Conservation (phyloP, 2,113 vertebrate genomes). For the Uria lomvia region DNA sequence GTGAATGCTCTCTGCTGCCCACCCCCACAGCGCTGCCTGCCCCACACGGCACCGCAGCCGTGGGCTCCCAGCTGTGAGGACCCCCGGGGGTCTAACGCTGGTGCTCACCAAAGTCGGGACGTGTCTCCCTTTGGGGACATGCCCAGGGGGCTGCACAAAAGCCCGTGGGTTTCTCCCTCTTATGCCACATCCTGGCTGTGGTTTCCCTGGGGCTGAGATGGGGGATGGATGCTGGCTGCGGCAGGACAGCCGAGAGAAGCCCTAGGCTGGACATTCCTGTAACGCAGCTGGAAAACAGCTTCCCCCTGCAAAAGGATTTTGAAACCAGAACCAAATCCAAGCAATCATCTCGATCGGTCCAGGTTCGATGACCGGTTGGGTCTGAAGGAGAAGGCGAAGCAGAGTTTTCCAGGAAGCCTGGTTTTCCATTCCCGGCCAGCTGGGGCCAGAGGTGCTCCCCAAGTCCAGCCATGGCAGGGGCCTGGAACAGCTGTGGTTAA, state of each 20-base stretch:
- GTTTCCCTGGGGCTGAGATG: neutral
- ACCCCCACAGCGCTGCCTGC: neutral
- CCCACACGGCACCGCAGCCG: fast-evolving
- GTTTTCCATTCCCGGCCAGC: neutral
- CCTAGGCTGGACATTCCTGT: neutral
- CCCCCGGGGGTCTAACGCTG: neutral
- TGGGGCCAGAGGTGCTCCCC: neutral
- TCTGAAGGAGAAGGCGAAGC: neutral
- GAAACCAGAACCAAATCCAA: neutral
- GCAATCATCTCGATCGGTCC: fast-evolving
- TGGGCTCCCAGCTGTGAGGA: neutral
- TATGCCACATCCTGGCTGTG: fast-evolving
- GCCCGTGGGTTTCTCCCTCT: neutral
- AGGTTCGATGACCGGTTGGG: neutral
- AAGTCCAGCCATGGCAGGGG: neutral
- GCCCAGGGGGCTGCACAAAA: neutral
- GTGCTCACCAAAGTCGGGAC: neutral
- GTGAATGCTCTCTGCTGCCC: neutral
- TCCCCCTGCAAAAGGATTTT: neutral
- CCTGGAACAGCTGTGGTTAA: neutral
- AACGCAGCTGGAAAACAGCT: neutral
- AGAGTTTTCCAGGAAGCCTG: neutral
- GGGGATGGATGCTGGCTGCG: neutral
- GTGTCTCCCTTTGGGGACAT: neutral
- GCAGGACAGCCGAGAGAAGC: neutral